Conservation (phyloP, 2,888 invertebrate genomes). For the Mylabris sibirica region DNA sequence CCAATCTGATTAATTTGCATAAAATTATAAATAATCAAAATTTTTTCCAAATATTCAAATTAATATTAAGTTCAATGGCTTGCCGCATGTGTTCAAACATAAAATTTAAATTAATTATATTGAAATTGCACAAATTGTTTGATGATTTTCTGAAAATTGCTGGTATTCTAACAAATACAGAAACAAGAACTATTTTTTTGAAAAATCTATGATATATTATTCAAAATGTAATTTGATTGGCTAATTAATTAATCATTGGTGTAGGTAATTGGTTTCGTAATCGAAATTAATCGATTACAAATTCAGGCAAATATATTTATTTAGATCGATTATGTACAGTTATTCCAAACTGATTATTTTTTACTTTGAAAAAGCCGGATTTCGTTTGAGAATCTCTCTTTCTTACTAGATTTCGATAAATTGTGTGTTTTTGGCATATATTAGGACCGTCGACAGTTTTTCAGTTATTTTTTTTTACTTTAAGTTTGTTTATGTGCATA, state of each 20-base stretch:
- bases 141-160: background rate
- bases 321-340: slow-evolving; percentile 1
- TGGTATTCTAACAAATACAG: background rate
- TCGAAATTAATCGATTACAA: slow-evolving; percentile 8
- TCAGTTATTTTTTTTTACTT: background rate
- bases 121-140: slow-evolving; percentile 11
- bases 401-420: background rate
- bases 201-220: background rate
- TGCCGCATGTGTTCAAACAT: background rate
- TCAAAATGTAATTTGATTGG: background rate
- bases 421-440: background rate
- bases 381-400: too few relatives aligned
- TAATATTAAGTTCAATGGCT: background rate
- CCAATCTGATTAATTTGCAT: slow-evolving; percentile 2
- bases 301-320: background rate
- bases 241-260: slow-evolving; percentile 1
- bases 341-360: background rate
- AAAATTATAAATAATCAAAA: background rate
- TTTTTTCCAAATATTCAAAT: background rate
- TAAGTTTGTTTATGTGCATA: background rate
- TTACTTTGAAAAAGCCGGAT: too few relatives aligned
- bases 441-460: background rate
- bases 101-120: slow-evolving; percentile 5
- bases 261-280: slow-evolving; percentile 1
- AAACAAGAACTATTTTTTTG: background rate